Conservation (phyloP, 30 jellyfish, hydroid and myxozoan genomes). For the Chironex yamaguchii region DNA sequence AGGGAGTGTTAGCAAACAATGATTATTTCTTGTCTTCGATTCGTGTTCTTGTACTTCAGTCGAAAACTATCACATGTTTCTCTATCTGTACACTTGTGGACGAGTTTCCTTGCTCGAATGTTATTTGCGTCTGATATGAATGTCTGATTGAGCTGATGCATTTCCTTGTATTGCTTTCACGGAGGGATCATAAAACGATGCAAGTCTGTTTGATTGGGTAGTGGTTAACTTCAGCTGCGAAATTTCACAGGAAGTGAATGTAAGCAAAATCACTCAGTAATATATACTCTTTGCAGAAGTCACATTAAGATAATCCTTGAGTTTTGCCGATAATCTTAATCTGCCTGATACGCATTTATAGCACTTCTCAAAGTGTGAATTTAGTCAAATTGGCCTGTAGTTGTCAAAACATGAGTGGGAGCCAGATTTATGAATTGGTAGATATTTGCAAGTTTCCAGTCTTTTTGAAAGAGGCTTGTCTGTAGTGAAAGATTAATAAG, state of each 20-base stretch:
- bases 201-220: conserved; percentile 25
- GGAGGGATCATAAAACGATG: conserved; percentile 18
- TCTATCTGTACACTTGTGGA: conserved; percentile 6
- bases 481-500: conserved; percentile 57
- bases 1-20: conserved; percentile 9
- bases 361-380: too few relatives aligned
- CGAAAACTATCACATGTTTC: not conserved
- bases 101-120: conserved; percentile 8
- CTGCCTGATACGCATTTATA: too few relatives aligned
- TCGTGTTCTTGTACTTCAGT: not conserved
- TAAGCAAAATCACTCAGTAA: too few relatives aligned
- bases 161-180: conserved; percentile 10
- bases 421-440: conserved; percentile 67
- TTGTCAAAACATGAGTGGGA: conserved; percentile 17
- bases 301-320: too few relatives aligned
- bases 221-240: conserved; percentile 20
- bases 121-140: not conserved
- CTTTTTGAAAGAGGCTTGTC: conserved; percentile 56
- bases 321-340: too few relatives aligned
- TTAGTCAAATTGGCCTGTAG: conserved; percentile 43
- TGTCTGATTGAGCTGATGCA: conserved; percentile 6
- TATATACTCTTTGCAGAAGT: conserved; percentile 28
- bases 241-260: not conserved
- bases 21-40: conserved; percentile 6
- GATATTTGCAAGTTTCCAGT: conserved; percentile 58